Conservation (phyloP, 92 coral and sea anemone species). For the Epizoanthus ramosus region DNA sequence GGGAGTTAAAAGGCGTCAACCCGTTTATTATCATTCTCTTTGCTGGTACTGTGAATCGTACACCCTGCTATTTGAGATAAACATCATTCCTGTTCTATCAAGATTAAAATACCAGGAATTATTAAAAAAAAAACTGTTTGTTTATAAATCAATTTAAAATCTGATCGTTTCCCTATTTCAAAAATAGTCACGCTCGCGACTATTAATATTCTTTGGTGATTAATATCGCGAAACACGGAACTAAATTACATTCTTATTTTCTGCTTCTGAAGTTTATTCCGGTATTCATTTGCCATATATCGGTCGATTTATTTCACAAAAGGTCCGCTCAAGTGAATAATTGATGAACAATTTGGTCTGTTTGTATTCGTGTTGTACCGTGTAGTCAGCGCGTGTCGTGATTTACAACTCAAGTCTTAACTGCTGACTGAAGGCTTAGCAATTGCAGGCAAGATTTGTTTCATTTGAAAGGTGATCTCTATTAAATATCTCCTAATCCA, state of each 20-base stretch:
- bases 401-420: too few relatives aligned
- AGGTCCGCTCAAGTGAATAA: conserved; percentile 51
- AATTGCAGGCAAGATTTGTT: background rate
- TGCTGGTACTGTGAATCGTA: conserved; percentile 31
- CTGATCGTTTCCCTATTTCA: background rate
- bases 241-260: background rate
- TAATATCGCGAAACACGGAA: background rate
- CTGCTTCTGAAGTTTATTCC: background rate
- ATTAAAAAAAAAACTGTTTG: background rate
- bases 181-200: background rate
- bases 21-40: conserved; percentile 12
- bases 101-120: background rate
- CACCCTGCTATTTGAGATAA: conserved; percentile 14
- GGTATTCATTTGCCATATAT: background rate
- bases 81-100: background rate
- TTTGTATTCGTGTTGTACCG: conserved; percentile 53
- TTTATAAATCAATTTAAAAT: background rate
- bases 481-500: background rate
- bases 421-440: too few relatives aligned
- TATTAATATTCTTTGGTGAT: background rate
- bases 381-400: background rate
- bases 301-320: conserved; percentile 32
- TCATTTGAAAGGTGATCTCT: background rate
- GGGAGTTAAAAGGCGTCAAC: background rate
- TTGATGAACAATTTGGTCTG: conserved; percentile 31